These are phyloP conservation scores for Bubalus kerabau DNA, from an alignment of 2,113 vertebrate genomes.

Conservation along the genomic window DNA sequence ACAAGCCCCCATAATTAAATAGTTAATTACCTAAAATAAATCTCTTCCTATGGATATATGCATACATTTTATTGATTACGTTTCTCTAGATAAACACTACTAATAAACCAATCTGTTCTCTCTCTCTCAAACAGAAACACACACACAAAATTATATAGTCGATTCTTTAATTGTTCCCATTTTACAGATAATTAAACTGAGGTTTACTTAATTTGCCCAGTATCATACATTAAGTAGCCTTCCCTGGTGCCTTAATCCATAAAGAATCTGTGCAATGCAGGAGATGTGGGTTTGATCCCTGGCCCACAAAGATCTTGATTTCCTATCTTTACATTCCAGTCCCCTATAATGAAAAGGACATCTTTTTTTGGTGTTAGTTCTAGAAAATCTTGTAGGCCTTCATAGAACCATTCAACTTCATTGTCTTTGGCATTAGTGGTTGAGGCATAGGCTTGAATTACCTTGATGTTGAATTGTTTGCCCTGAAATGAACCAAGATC, in stretches of 20 bases:
- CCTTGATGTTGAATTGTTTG: not conserved
- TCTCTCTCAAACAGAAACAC: not conserved
- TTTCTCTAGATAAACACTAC: not conserved
- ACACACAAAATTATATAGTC: not conserved
- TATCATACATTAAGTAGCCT: not conserved
- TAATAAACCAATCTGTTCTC: not conserved
- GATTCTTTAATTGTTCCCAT: not conserved
- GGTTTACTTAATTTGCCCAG: not conserved
- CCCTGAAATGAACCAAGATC: not conserved
- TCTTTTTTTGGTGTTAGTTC: not conserved
- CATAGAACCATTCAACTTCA: not conserved
- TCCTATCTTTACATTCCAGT: not conserved
- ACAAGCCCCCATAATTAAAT: not conserved
- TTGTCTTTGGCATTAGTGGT: not conserved
- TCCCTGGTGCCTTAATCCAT: not conserved
- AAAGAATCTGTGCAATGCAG: not conserved
- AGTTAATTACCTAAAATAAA: not conserved
- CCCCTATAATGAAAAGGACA: not conserved
- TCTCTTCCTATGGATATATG: not conserved
- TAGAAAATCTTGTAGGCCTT: not conserved
- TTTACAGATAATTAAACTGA: not conserved
- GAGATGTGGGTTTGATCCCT: not conserved
- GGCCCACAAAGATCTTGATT: not conserved
- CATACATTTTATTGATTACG: not conserved
- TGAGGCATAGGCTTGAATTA: not conserved